Base-by-base conservation (phyloP, 2,888 invertebrate genomes). In the Hyposoter dolosus region DNA sequence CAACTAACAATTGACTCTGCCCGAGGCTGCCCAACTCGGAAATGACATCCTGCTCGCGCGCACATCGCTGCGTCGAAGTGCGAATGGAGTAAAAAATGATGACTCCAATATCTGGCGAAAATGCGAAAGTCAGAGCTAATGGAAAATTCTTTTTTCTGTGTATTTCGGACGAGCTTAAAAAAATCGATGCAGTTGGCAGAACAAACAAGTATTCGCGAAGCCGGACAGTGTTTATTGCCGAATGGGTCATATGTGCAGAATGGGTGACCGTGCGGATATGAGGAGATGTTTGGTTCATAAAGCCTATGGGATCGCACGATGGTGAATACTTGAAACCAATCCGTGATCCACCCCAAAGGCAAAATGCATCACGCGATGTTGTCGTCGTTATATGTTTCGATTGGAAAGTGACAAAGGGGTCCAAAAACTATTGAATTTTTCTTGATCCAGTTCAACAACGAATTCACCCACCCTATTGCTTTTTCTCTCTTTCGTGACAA, bases 261-360 rank as follows among this genome's bases (percentile, higher is more conserved):
- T 68, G 12, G 66, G 28, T 3, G 15, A 47, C 28, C 15, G 3
- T 69, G 43, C 10, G 23, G n/a, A n/a, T n/a, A n/a, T n/a, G n/a
- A 19, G 66, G n/a, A 66, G 66, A 66, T 66, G 66, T 10, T 40
- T 40, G 40, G 19, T 43, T 19, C 10, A 17, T 66, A 66, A 66
- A 56, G 10, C 66, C 10, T 66, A 1, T 10, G 66, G 17, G 66
- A 68, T 12, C 12, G 40, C 40, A 9, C 40, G 19, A 5, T 19
- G 19, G 1, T 40, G 12, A 23, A 43, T 43, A 43, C 43, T 43
- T 23, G 69, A 47, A 69, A 47, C 47, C 69, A 69, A 68, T 68
- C 6, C 15, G 6, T 15, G 43, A 43, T 60, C 43, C 43, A 43
- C 23, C 12, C 10, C n/a, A 45, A 19, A 19, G 15, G 12, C 43